Evolutionary conservation across 2,113 vertebrate species (phyloP), one percentile per base, ranked within the genome.

Genomic region (Lycaon pictus): DNA sequence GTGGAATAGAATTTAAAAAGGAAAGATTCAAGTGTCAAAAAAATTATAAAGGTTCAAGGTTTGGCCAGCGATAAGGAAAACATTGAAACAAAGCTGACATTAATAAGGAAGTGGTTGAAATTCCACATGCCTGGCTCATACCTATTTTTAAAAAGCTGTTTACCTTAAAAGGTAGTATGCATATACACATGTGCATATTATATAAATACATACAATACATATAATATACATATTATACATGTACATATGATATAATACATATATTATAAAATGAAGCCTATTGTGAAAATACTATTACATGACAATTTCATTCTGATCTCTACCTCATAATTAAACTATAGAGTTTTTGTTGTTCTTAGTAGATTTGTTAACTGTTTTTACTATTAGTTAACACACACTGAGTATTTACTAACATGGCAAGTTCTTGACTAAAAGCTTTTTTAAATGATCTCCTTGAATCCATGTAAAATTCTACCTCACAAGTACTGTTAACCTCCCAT

Each of bases 1-100:
- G 37, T 43, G 3, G 4, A 88, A 43, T 51, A 51, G 11, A 91
- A 71, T 90, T 90, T 84, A 10, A 43, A 91, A 95, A 62, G 15
- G 51, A 81, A 96, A 90, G 63, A 65, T 22, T 83, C 3, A 76
- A 94, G 90, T 65, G 74, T 48, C 37, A 37, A 37, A 37, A 87
- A 94, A 71, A 27, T 8, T 51, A 56, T 13, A 35, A 85, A 90
- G 19, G 20, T 88, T 94, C 56, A 97, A 81, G 15, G 35, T 67
- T 55, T 97, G 58, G n/a, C 72, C 37, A 80, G 32, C 88, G 13
- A 67, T 69, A 58, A 29, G 29, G 63, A 80, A 96, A 82, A 72
- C 4, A 48, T 63, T 67, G 84, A 58, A 97, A 58, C 3, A 84
- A 19, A 95, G 23, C 10, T 87, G 35, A 67, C 37, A 48, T 69